Conservation (phyloP, 2,113 vertebrate species). For the Ptychochromis oligacanthus region DNA sequence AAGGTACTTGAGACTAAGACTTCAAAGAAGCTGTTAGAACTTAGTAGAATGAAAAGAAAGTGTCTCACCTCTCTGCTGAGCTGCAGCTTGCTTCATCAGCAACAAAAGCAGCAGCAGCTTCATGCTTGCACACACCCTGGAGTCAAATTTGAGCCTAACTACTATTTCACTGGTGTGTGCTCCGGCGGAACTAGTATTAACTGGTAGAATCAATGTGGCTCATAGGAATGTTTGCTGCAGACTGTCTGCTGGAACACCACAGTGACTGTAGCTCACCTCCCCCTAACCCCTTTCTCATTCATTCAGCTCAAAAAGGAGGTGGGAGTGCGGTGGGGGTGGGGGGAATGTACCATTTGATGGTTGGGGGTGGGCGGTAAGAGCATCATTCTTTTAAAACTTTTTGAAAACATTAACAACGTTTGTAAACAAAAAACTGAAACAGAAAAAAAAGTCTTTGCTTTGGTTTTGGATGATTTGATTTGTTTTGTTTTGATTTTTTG, state of each 20-base stretch:
- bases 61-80: slow-evolving; percentile 60
- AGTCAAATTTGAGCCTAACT: background rate
- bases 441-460: background rate
- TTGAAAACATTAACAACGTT: background rate
- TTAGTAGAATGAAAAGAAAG: background rate
- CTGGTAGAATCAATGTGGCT: background rate
- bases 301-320: slow-evolving; percentile 56
- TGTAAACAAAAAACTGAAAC: background rate
- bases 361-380: background rate
- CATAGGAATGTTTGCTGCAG: slow-evolving; percentile 51
- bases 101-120: slow-evolving; percentile 51
- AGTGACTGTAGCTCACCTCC: slow-evolving; percentile 12
- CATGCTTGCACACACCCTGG: slow-evolving; percentile 26
- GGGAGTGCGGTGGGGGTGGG: background rate
- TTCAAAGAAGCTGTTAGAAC: background rate
- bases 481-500: accelerated
- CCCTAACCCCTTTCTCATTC: slow-evolving; percentile 48
- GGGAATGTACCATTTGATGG: slow-evolving; percentile 39
- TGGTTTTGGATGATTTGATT: background rate
- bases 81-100: slow-evolving; percentile 32
- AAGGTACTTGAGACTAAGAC: background rate
- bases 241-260: slow-evolving; percentile 24
- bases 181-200: background rate
- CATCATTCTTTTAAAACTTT: background rate
- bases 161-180: background rate